Conservation (phyloP, 2,797 vertebrate species). For the Coendou prehensilis region DNA sequence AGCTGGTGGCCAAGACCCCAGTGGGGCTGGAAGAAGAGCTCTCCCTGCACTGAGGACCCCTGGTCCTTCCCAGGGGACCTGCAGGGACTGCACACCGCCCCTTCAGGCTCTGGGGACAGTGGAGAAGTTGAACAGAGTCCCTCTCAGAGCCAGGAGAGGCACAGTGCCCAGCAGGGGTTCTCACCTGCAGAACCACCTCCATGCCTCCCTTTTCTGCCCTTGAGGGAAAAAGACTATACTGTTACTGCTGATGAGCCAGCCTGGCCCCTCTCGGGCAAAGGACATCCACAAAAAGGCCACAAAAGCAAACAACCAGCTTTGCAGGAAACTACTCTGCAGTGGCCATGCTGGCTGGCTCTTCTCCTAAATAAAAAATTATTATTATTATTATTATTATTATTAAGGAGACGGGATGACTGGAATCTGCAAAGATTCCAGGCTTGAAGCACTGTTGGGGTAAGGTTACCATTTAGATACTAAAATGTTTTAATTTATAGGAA, state of each 20-base stretch:
- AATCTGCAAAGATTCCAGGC: not conserved
- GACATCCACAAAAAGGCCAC: not conserved
- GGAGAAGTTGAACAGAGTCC: not conserved
- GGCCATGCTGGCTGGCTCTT: not conserved
- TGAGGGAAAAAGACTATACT: not conserved
- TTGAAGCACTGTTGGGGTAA: not conserved
- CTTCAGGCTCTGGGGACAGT: not conserved
- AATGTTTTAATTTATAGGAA: not conserved
- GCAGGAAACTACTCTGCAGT: too few relatives aligned
- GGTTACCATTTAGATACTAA: not conserved
- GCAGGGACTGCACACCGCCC: not conserved
- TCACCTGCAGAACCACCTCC: not conserved
- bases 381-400: not conserved
- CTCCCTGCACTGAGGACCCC: not conserved
- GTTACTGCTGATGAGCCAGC: not conserved
- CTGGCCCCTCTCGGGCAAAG: not conserved
- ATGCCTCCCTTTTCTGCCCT: not conserved
- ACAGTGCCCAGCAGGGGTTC: not conserved
- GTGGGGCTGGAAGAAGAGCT: not conserved
- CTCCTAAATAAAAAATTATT: not conserved
- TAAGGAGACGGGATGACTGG: too few relatives aligned
- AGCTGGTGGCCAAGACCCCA: not conserved
- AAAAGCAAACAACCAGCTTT: not conserved
- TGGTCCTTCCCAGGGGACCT: not conserved
- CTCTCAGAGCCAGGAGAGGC: not conserved